Evolutionary conservation across 2,888 invertebrate genomes (phyloP).

Genomic region (Dryobotodes eremita): DNA sequence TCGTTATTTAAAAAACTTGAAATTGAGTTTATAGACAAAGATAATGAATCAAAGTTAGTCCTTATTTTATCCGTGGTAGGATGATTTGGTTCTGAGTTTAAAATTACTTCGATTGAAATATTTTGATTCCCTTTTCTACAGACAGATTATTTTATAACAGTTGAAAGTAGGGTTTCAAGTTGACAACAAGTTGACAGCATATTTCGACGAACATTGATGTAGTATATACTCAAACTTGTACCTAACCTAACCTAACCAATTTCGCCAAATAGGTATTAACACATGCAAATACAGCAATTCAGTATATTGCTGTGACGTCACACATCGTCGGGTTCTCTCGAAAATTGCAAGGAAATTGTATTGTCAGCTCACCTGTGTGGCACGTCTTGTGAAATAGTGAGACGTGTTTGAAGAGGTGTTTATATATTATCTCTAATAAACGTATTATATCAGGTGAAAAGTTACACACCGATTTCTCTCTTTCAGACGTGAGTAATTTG

Average conservation of each 20-base stretch:
- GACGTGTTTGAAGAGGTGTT: background rate
- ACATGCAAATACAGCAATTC: conserved; percentile 15
- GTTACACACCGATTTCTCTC: no score
- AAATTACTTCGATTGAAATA: background rate
- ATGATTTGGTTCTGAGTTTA: background rate
- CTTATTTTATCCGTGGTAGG: background rate
- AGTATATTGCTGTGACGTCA: conserved; percentile 8
- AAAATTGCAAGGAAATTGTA: conserved; percentile 6
- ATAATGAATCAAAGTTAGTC: background rate
- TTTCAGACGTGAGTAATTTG: no score
- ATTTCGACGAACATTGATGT: background rate
- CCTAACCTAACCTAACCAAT: background rate
- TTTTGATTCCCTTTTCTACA: background rate
- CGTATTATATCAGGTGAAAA: no score
- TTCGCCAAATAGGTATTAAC: conserved; percentile 4
- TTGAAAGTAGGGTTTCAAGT: no score
- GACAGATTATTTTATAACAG: background rate
- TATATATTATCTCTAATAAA: no score
- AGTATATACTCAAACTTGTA: background rate
- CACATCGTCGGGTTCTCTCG: background rate
- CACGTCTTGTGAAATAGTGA: background rate
- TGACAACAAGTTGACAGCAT: background rate
- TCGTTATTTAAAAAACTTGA: background rate
- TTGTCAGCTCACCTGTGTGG: background rate
- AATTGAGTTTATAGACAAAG: background rate